Evolutionary conservation across 2,888 invertebrate genomes (phyloP).

Genomic region (Dryobotodes eremita): DNA sequence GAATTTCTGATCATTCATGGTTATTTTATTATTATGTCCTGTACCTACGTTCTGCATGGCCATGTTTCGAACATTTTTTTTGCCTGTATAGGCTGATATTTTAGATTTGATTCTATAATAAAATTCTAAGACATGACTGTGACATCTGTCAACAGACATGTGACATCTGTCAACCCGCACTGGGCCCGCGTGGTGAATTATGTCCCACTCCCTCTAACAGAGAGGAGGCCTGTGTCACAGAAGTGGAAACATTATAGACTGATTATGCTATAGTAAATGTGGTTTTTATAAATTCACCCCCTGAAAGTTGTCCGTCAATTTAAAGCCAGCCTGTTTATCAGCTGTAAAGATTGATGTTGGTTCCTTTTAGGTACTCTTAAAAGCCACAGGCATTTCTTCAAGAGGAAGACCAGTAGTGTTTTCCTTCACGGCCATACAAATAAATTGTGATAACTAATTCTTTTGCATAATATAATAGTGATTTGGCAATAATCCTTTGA

Average conservation of each 20-base stretch:
- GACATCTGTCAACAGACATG: too few species aligned
- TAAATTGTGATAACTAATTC: not conserved
- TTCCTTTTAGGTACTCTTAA: not conserved
- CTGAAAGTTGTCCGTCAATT: not conserved
- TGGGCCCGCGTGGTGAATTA: too few species aligned
- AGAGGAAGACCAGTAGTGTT: not conserved
- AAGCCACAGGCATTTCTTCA: not conserved
- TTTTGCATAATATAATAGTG: not conserved
- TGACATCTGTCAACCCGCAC: too few species aligned
- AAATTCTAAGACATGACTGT: too few species aligned
- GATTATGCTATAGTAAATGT: not conserved
- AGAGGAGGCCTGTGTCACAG: too few species aligned
- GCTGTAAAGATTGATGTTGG: not conserved
- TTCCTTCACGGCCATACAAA: not conserved
- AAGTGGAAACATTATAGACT: too few species aligned
- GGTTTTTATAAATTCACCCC: not conserved
- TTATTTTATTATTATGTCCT: not conserved
- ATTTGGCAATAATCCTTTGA: not conserved
- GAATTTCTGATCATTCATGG: constrained; percentile 32
- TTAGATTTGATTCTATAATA: too few species aligned
- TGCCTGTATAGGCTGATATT: not conserved
- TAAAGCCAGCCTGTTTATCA: not conserved
- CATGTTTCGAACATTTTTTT: not conserved
- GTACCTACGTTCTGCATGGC: not conserved
- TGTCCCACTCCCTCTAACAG: too few species aligned